Percentiles rank a stretch among this genome's conserved stretches.
Conservation (phyloP, 2,113 vertebrate species). For the Ameiurus melas region DNA sequence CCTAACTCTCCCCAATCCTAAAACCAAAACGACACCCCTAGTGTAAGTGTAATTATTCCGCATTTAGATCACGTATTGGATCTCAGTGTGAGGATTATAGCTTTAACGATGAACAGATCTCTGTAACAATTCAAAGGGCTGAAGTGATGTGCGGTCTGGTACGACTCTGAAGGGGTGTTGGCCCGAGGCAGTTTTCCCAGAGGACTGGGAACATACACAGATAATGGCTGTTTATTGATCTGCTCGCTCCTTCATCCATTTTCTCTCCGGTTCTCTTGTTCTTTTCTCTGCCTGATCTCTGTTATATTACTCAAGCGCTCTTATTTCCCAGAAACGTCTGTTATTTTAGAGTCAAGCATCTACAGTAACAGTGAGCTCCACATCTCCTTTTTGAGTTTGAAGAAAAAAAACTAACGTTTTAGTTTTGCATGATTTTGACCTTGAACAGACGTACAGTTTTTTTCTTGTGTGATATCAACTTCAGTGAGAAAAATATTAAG, state of each 20-base stretch:
- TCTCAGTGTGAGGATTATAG: background rate
- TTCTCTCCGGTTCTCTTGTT: background rate
- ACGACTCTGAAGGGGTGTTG: background rate
- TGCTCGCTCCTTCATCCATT: background rate
- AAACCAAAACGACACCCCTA: background rate
- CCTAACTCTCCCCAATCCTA: background rate
- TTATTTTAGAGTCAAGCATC: constrained; percentile 2
- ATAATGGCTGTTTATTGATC: constrained; percentile 54
- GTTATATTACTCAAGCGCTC: constrained; percentile 4
- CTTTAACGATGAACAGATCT: constrained; percentile 22
- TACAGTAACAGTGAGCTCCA: background rate
- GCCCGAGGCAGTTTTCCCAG: constrained; percentile 19
- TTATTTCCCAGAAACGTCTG: constrained; percentile 22
- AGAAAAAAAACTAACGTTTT: background rate
- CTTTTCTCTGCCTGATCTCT: constrained; percentile 32
- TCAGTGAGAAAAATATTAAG: background rate
- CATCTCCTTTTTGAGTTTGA: too few relatives aligned
- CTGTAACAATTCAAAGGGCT: background rate
- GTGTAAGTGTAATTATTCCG: background rate
- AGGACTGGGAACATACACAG: constrained; percentile 25
- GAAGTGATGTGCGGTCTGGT: background rate
- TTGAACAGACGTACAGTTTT: background rate
- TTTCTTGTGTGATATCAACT: background rate
- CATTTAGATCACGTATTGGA: background rate
- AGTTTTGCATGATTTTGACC: background rate